Evolutionary conservation across 2,113 vertebrate species (phyloP).

Genomic region (Prionailurus bengalensis): DNA sequence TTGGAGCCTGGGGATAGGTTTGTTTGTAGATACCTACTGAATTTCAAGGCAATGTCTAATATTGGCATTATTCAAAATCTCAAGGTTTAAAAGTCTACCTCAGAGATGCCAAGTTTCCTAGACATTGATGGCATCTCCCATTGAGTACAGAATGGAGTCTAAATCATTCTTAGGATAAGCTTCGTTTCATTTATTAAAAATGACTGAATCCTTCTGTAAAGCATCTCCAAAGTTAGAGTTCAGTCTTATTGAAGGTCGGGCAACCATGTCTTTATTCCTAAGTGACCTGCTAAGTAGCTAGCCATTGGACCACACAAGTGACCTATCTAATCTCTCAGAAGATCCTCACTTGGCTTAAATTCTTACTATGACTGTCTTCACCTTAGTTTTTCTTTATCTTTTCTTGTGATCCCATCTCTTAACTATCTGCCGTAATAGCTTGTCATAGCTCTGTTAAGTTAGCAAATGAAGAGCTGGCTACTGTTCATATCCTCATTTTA

Average conservation of each 20-base stretch:
- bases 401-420: not conserved
- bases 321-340: not conserved
- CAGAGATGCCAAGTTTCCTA: not conserved
- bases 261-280: not conserved
- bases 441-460: not conserved
- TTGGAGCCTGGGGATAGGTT: not conserved
- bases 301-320: not conserved
- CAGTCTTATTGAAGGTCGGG: not conserved
- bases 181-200: constrained; percentile 39
- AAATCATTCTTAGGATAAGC: not conserved
- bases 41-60: constrained; percentile 15
- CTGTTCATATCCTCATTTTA: not conserved
- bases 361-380: not conserved
- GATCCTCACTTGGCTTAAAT: not conserved
- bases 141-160: not conserved
- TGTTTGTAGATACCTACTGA: not conserved
- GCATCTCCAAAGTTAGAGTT: not conserved
- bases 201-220: not conserved
- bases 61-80: not conserved
- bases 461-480: not conserved
- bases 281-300: not conserved
- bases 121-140: not conserved
- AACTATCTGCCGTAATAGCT: not conserved
- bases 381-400: not conserved
- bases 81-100: not conserved